phyloP scores from a whole-genome alignment of 2,113 vertebrate genomes.

The Pogona vitticeps region DNA sequence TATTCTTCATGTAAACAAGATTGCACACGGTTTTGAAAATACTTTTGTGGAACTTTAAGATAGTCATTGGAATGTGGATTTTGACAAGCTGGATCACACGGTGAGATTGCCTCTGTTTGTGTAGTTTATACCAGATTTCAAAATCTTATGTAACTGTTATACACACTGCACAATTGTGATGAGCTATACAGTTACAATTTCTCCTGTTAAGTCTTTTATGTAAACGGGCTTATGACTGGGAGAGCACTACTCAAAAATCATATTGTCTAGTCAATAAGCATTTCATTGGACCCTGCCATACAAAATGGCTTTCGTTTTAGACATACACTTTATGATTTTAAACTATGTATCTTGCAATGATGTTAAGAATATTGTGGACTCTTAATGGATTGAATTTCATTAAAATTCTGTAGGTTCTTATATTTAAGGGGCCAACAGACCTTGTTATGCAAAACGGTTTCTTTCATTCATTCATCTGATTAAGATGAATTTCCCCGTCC shows the following conservation, averaged over 20 bases:
- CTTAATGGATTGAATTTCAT: not conserved
- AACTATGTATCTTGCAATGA: no score
- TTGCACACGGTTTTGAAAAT: not conserved
- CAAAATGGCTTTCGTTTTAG: not conserved
- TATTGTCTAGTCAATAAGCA: not conserved
- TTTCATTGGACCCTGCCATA: not conserved
- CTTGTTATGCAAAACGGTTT: not conserved
- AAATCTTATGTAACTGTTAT: not conserved
- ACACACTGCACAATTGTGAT: not conserved
- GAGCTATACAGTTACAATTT: not conserved
- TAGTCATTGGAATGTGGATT: not conserved
- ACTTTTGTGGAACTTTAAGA: not conserved
- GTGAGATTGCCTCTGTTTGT: not conserved
- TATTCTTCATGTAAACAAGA: not conserved
- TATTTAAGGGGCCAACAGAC: not conserved
- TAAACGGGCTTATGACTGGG: not conserved
- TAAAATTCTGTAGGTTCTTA: not conserved
- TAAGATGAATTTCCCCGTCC: not conserved
- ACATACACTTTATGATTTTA: not conserved
- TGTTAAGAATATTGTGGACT: not conserved
- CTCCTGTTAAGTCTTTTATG: not conserved
- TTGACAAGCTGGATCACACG: not conserved
- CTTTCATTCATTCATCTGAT: no score
- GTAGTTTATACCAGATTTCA: no score
- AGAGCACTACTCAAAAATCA: not conserved